Evolutionary conservation across 2,113 vertebrate species (phyloP), one percentile per base, ranked within the genome.

Genomic region (Oryzias melastigma): DNA sequence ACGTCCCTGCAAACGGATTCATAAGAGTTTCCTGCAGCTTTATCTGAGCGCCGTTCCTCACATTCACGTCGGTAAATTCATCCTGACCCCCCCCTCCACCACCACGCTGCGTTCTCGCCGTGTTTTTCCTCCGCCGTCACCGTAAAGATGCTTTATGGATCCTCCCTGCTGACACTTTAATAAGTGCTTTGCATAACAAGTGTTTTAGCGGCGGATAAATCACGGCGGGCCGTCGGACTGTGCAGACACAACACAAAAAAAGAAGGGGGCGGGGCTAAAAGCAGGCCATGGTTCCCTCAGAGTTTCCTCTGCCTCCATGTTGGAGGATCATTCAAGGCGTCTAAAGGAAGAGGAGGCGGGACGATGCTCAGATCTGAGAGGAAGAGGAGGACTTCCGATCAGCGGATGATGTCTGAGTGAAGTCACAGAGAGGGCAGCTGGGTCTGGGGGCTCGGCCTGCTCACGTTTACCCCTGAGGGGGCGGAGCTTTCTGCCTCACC

Each of bases 91-190:
- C 43, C 52, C 48, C 52, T 15, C 68, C 75, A 82, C 68, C 72
- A 18, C 66, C 18, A 63, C 77, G 35, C 54, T 27, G 68, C 55
- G 70, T 85, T 69, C 74, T 72, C 55, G 62, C 25, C 69, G 75
- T 50, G 75, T 71, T 85, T 87, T 87, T 85, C 77, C 84, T 89
- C 86, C 87, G 81, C 82, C 71, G 79, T 84, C 83, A 81, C 77
- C 68, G 66, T 88, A 87, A 90, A 86, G 82, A 89, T 87, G 84
- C 68, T 86, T 89, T 92, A 91, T 92, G 69, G 88, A 91, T 90
- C 75, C 65, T 78, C 59, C 56, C 63, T 48, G 60, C 84, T 75
- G 81, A 80, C 69, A 73, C 82, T 82, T 87, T 87, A 86, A 89
- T 89, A 87, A 90, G 69, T 72, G 75, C 77, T 87, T 83, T 88